phyloP scores from a whole-genome alignment of 2,888 invertebrate genomes.

The Chydorus sphaericus region DNA sequence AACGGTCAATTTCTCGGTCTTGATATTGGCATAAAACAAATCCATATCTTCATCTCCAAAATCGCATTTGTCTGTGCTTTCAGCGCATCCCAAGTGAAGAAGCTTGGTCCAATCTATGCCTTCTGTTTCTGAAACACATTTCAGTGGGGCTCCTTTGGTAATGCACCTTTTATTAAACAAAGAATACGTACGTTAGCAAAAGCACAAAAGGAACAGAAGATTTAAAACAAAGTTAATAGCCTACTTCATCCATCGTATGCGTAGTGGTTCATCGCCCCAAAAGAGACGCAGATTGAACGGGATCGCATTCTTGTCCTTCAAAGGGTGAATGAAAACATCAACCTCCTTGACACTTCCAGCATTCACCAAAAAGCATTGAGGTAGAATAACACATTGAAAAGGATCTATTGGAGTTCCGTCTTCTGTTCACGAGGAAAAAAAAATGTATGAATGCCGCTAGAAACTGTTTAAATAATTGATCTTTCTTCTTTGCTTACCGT shows the following conservation, averaged over 20 bases:
- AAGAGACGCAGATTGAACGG: not conserved
- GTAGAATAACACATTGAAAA: not conserved
- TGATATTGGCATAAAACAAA: not conserved
- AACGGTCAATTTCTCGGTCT: not conserved
- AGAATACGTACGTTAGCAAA: no score
- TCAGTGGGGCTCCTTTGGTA: not conserved
- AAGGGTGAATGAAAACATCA: not conserved
- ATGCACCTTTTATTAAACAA: not conserved
- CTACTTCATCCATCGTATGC: not conserved
- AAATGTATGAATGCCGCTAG: no score
- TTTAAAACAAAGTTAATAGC: no score
- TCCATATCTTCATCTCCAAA: not conserved
- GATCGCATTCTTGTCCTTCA: not conserved
- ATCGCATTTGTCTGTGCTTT: not conserved
- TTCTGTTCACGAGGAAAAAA: no score
- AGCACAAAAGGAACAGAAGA: no score
- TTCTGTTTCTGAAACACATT: not conserved
- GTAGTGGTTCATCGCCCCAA: conserved; percentile 1
- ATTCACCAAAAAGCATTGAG: not conserved
- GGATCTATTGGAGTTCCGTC: not conserved
- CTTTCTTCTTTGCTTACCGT: not conserved
- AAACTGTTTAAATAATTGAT: no score
- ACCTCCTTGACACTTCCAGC: not conserved
- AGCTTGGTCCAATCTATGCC: conserved; percentile 3
- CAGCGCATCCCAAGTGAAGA: not conserved